These are phyloP conservation scores for Eleginops maclovinus DNA, from an alignment of 2,113 vertebrate genomes.

Conservation along the genomic window DNA sequence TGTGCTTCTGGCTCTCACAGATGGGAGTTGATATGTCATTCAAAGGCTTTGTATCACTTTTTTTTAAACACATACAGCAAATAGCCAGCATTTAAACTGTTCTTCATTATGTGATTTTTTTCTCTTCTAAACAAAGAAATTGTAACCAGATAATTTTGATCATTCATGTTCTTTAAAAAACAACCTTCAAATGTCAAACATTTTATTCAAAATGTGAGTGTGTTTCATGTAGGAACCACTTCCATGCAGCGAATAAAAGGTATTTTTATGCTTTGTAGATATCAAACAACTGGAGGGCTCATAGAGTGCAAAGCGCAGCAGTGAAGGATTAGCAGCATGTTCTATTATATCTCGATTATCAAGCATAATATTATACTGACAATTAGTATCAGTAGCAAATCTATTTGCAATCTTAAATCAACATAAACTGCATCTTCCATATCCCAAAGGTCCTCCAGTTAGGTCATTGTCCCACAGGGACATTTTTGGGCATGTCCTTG, in stretches of 20 bases:
- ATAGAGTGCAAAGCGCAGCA: background rate
- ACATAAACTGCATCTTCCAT: background rate
- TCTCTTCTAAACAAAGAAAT: background rate
- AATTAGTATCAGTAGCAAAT: background rate
- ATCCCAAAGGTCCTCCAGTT: background rate
- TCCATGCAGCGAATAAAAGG: background rate
- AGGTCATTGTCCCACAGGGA: background rate
- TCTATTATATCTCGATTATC: background rate
- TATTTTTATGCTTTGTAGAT: background rate
- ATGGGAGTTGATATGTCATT: slow-evolving; percentile 32
- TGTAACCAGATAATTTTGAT: background rate
- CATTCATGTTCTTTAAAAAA: background rate
- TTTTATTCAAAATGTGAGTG: background rate
- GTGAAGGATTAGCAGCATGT: background rate
- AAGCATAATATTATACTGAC: background rate
- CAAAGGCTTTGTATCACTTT: slow-evolving; percentile 10
- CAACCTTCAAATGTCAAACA: background rate
- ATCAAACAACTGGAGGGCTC: slow-evolving; percentile 10
- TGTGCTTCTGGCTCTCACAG: slow-evolving; percentile 17
- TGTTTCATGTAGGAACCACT: background rate
- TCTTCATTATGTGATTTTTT: background rate
- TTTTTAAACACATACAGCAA: background rate
- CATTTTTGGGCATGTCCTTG: slow-evolving; percentile 5
- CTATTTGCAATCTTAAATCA: background rate
- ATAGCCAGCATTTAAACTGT: background rate